Percentiles rank a stretch among this genome's conserved stretches.
Conservation (phyloP, 2,797 vertebrate genomes). For the Microchirus variegatus region DNA sequence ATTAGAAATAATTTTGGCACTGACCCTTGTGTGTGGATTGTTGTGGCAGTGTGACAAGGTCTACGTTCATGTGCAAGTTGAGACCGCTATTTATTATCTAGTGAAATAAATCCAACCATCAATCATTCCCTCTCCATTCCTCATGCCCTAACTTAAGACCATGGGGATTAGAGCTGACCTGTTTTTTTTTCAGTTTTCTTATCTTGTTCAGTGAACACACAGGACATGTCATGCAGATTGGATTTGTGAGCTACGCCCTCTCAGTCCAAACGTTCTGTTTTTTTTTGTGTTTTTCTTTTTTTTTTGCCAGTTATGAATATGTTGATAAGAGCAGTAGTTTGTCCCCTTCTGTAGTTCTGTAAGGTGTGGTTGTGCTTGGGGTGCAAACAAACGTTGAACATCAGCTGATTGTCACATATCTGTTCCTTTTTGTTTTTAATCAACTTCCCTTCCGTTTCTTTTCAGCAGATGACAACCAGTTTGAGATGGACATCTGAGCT, state of each 20-base stretch:
- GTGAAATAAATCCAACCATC: conserved; percentile 4
- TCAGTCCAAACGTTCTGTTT: neutral
- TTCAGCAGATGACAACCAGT: conserved; percentile 83
- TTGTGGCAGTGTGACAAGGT: neutral
- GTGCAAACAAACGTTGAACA: conserved; percentile 3
- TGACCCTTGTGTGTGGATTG: neutral
- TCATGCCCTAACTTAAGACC: conserved; percentile 37
- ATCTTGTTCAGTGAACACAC: conserved; percentile 28
- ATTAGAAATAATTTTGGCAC: neutral
- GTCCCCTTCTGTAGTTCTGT: conserved; percentile 23
- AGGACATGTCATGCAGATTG: neutral
- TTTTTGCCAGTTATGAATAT: conserved; percentile 2
- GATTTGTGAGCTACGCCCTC: neutral
- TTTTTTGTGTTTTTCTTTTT: neutral
- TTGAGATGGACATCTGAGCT: conserved; percentile 87
- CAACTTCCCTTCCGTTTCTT: neutral
- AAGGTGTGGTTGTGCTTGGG: conserved; percentile 36
- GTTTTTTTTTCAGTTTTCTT: neutral
- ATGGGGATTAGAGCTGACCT: conserved; percentile 24
- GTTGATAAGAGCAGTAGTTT: conserved; percentile 33
- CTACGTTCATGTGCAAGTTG: conserved; percentile 4
- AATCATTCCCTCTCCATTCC: conserved; percentile 3
- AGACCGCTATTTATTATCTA: conserved; percentile 21
- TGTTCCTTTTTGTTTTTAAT: neutral
- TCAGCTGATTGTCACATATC: conserved; percentile 12